Evolutionary conservation across 1,140 invertebrate species (phyloP).

Genomic region (Leguminivora glycinivorella): DNA sequence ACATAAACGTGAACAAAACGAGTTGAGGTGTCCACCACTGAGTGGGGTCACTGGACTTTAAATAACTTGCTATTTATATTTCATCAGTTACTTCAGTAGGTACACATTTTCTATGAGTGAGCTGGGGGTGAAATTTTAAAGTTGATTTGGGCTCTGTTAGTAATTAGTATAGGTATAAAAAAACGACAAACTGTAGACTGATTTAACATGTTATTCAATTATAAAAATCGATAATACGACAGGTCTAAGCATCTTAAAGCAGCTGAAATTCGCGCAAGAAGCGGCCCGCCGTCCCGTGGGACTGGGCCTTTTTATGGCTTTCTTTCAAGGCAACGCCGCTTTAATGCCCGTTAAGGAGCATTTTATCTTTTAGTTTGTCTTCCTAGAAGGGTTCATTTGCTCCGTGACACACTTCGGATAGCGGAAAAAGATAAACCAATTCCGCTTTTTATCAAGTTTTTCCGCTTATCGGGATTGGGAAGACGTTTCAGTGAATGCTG

Average conservation of each 20-base stretch:
- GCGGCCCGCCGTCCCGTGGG: conserved; percentile 48
- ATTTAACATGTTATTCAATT: neutral
- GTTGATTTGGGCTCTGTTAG: too few relatives aligned
- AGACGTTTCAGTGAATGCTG: conserved; percentile 29
- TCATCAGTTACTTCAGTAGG: too few relatives aligned
- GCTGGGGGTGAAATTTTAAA: too few relatives aligned
- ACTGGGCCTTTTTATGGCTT: conserved; percentile 66
- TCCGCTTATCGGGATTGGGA: conserved; percentile 46
- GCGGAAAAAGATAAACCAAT: conserved; percentile 63
- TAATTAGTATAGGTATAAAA: too few relatives aligned
- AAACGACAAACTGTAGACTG: too few relatives aligned
- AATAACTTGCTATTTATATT: too few relatives aligned
- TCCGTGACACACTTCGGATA: conserved; percentile 66
- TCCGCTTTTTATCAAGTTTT: conserved; percentile 62
- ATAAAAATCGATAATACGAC: neutral
- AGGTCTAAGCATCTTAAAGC: neutral
- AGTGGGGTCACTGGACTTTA: too few relatives aligned
- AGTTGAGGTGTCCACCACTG: too few relatives aligned
- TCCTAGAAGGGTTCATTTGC: conserved; percentile 67
- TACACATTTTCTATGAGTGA: too few relatives aligned
- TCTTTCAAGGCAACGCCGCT: conserved; percentile 64
- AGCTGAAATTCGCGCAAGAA: conserved; percentile 29
- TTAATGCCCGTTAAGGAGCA: conserved; percentile 73
- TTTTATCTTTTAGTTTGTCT: conserved; percentile 74
- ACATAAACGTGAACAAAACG: too few relatives aligned